These are phyloP conservation scores for Drosophila athabasca DNA, from an alignment of 1,140 invertebrate genomes.

Conservation along the genomic window DNA sequence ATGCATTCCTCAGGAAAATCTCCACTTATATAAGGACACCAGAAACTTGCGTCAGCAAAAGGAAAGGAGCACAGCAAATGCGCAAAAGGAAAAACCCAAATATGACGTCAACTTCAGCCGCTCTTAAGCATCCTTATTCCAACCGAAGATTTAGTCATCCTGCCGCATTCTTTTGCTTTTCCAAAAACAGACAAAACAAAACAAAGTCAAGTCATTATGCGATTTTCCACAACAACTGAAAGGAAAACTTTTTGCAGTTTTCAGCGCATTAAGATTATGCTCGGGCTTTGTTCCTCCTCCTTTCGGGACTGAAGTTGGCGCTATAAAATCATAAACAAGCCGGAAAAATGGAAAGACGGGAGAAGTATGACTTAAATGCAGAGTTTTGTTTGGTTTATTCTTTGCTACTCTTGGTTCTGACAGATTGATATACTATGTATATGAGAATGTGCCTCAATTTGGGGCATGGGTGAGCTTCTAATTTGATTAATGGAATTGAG, in stretches of 20 bases:
- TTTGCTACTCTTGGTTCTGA: neutral
- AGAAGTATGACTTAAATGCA: constrained; percentile 17
- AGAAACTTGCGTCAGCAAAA: constrained; percentile 39
- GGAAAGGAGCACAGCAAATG: constrained; percentile 14
- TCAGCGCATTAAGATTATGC: constrained; percentile 45
- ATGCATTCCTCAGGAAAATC: constrained; percentile 36
- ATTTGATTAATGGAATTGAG: constrained; percentile 49
- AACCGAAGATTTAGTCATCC: constrained; percentile 29
- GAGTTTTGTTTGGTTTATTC: neutral
- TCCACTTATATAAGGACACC: constrained; percentile 31
- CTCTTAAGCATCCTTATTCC: constrained; percentile 23
- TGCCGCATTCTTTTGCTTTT: constrained; percentile 16
- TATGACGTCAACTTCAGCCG: constrained; percentile 35
- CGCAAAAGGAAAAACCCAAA: constrained; percentile 29
- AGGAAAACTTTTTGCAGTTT: constrained; percentile 31
- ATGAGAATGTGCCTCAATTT: constrained; percentile 8
- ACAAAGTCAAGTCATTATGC: constrained; percentile 29
- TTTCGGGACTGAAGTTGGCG: constrained; percentile 11
- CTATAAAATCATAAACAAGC: constrained; percentile 24
- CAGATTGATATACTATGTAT: neutral
- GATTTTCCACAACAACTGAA: neutral
- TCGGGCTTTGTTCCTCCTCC: constrained; percentile 10
- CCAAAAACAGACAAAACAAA: constrained; percentile 11
- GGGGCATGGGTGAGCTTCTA: constrained; percentile 17
- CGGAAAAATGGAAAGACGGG: neutral